Base-by-base conservation (phyloP, 2,797 vertebrate species). In the Sebastes taczanowskii region DNA sequence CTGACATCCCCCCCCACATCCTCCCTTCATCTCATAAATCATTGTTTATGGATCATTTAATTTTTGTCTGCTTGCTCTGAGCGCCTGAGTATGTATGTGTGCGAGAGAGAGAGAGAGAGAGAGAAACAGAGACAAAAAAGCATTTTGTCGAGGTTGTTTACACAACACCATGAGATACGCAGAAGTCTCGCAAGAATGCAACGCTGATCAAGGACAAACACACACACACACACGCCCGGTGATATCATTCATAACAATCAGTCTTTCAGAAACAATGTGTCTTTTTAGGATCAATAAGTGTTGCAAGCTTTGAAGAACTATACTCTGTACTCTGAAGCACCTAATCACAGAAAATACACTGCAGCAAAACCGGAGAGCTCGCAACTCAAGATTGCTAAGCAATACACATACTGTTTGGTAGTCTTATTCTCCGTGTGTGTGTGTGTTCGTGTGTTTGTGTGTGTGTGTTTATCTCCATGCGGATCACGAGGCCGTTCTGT, bases 11-110 rank as follows among this genome's bases (percentile, higher is more conserved):
- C 68, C 72, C 77, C 35, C 71, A 34, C 35, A 5, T 5, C 35
- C 2, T 5, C 13, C 1, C 13, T 38, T 72, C 78, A 79, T 88
- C 89, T 91, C 92, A 93, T 94, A 93, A 93, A 94, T 95, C 92
- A 92, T 86, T 87, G 86, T 94, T 94, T 93, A 93, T 92, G 88
- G 91, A 90, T 92, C 87, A 91, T 92, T 92, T 94, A 85, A 70
- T 83, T 83, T 73, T 60, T 82, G 71, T 71, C 75, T 82, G 70
- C 71, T 79, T 82, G 70, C 71, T 79, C 53, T 66, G 35, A 63
- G 59, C 25, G 22, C 67, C n/a, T 78, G 46, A 70, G 49, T 77
- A 16, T 60, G 60, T 66, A 42, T 46, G 63, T 23, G 20, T 42
- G 52, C 2, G 29, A 5, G 27, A 20, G 30, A 60, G 38, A 80